Evolutionary conservation across 2,113 vertebrate genomes (phyloP), one percentile per base, ranked within the genome.

Genomic region (Lepus timidus): DNA sequence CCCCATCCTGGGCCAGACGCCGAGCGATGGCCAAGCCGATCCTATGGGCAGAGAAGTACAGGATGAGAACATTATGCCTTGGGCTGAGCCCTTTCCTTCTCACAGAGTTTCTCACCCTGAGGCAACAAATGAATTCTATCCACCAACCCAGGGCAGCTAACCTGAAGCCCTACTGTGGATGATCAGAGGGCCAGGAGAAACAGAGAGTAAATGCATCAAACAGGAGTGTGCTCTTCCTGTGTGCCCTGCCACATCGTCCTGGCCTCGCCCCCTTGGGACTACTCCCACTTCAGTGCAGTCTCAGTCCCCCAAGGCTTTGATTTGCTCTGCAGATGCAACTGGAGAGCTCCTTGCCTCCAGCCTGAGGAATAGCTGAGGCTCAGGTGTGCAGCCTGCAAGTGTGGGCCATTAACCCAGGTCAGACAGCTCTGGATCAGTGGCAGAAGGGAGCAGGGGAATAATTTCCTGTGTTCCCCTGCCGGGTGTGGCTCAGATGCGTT

Each of bases 11-110:
- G 4, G 98, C 98, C 82, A 99, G 96, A 16, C 98, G 97, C 84
- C 96, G 96, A 17, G 99, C 98, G 0, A 98, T 96, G 36, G 98
- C 98, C 1, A 99, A 96, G 29, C 99, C 98, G 1, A 99, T 99
- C 14, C 99, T 99, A 27, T 6, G 14, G 31, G 4, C 3, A 90
- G 51, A 83, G 58, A 80, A 29, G 33, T 20, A 83, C 29, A 87
- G 33, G 23, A 39, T 27, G 14, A 36, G 52, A 71, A 51, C 33
- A 3, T 74, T 80, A 73, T 68, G 5, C 20, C 17, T 33, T 31
- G 58, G n/a, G n/a, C 17, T 85, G 29, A 64, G 39, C 19, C 61
- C 36, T 65, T 71, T n/a, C 52, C 90, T 78, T 19, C 86, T 93
- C 61, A 64, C 17, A 68, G 9, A 27, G 17, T 90, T 84, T 93